A percentile compares a stretch with the other conserved stretches of the same genome.
These are phyloP conservation scores for Tuta absoluta DNA, from an alignment of 2,888 invertebrate species.

Conservation along the genomic window DNA sequence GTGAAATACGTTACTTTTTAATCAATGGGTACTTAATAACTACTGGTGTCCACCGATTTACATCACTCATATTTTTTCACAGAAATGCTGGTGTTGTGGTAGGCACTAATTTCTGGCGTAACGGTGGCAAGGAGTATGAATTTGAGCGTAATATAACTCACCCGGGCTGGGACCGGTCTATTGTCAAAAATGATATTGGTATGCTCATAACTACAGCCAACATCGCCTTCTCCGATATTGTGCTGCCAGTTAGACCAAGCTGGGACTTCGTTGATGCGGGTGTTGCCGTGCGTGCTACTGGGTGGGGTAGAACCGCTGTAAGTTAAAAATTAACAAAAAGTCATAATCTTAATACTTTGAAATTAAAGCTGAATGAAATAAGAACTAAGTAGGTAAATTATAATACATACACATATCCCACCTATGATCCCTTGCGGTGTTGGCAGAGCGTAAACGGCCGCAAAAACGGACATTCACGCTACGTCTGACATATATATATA, in stretches of 20 bases:
- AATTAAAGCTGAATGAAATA: too few relatives aligned
- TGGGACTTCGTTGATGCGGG: slow-evolving; percentile 39
- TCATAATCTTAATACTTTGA: too few relatives aligned
- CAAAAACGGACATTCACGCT: too few relatives aligned
- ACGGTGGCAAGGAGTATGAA: slow-evolving; percentile 45
- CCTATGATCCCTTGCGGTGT: too few relatives aligned
- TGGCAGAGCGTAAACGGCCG: too few relatives aligned
- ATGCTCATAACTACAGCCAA: slow-evolving; percentile 46
- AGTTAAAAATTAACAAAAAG: too few relatives aligned
- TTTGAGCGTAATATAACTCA: slow-evolving; percentile 57
- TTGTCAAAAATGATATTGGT: slow-evolving; percentile 64
- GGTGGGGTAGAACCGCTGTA: slow-evolving; percentile 62
- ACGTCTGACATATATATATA: too few relatives aligned
- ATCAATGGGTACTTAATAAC: too few relatives aligned
- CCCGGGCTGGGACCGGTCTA: slow-evolving; percentile 48
- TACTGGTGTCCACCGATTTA: too few relatives aligned
- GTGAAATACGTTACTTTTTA: not conserved
- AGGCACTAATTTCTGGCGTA: slow-evolving; percentile 60
- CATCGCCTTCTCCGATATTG: slow-evolving; percentile 36
- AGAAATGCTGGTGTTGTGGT: slow-evolving; percentile 34
- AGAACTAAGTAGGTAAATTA: too few relatives aligned
- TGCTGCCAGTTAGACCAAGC: slow-evolving; percentile 40
- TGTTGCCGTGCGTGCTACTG: slow-evolving; percentile 47
- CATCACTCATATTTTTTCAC: not conserved
- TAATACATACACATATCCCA: too few relatives aligned